Evolutionary conservation across 2,113 vertebrate species (phyloP).

Genomic region (Clarias batrachus): DNA sequence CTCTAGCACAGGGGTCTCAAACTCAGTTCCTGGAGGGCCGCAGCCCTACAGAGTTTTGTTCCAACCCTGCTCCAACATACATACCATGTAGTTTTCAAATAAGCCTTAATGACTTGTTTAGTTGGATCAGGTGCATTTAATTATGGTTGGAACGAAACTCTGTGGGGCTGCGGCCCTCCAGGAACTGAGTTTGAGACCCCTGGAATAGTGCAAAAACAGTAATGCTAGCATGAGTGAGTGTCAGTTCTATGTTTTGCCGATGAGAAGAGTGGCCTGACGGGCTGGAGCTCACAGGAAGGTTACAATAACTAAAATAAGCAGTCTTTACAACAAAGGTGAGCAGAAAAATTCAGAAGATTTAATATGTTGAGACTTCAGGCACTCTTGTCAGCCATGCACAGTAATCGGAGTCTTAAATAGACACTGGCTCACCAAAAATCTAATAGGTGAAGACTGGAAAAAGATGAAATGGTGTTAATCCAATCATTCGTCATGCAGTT

Average conservation of each 20-base stretch:
- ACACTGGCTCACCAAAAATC: neutral
- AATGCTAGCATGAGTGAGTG: neutral
- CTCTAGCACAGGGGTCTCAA: too few species aligned
- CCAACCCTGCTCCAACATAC: too few species aligned
- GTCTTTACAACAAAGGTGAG: neutral
- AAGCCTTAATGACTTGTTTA: too few species aligned
- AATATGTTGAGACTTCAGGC: neutral
- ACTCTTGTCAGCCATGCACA: neutral
- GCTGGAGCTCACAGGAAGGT: neutral
- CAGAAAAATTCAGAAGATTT: neutral
- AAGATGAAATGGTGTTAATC: neutral
- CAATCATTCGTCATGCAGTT: neutral
- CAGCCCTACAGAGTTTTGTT: too few species aligned
- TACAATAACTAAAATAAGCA: neutral
- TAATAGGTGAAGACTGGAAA: neutral
- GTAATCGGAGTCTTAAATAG: neutral
- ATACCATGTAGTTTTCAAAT: too few species aligned
- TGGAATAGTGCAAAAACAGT: neutral
- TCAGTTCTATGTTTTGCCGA: neutral
- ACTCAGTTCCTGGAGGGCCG: too few species aligned
- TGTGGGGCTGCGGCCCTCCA: too few species aligned
- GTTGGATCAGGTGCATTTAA: too few species aligned
- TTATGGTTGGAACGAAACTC: too few species aligned
- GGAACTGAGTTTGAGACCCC: too few species aligned
- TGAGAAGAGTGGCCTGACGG: neutral